Base-by-base conservation (phyloP, 1,140 invertebrate genomes). In the Samia ricini region DNA sequence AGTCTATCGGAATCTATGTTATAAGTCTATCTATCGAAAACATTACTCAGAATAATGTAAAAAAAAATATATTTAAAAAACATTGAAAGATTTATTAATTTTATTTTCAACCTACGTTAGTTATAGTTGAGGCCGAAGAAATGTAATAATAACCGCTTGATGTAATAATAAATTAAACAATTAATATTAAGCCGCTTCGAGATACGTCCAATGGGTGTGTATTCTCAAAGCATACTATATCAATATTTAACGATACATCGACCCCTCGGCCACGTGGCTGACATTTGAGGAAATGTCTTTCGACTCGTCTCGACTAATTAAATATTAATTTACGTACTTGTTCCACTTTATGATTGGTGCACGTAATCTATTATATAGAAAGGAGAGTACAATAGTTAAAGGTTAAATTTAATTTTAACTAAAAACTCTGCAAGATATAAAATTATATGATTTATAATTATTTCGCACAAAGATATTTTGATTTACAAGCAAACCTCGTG, bases 171-270 rank as follows among this genome's bases (percentile, higher is more conserved):
- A 42, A 1, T 4, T 26, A 26, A 15, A 42, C 0, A 15, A 15
- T 15, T 15, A 7, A 12, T 42, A 15, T 12, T 15, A 42, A 10
- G 33, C 33, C 33, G 10, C 33, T 10, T 42, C 33, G 1, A 42
- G 33, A 42, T 42, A 42, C 15, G 33, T 42, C n/a, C 10, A 42
- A 15, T 15, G 33, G 33, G 15, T 42, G 33, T 42, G 1, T 15
- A 42, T 15, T 42, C 10, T 42, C 12, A 12, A 42, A 12, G 10
- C 33, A 55, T 21, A 21, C 52, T 24, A 15, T 55, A 22, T 55
- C 22, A 55, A 55, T 55, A 55, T 55, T 55, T 2, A 24, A 55
- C 52, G 24, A 55, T 55, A 24, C 52, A 24, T 18, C 18, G 52
- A 55, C 52, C 52, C 52, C 22, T 52, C 19, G 52, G 52, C 18